Conservation (phyloP, 1,140 invertebrate genomes). For the Pantala flavescens region DNA sequence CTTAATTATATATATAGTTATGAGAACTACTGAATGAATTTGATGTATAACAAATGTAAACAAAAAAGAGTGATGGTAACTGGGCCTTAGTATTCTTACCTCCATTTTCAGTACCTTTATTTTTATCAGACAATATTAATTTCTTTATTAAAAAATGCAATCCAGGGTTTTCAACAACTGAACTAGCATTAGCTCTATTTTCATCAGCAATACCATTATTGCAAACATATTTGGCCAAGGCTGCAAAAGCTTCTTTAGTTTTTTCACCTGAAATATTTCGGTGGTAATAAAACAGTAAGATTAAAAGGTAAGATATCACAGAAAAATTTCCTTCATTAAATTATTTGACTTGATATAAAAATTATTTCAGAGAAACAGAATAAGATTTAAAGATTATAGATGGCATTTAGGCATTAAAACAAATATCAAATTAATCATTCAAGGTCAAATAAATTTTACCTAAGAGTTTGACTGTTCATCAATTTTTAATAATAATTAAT, state of each 20-base stretch:
- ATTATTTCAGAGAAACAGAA: too few species aligned
- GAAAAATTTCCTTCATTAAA: background rate
- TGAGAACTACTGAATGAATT: too few species aligned
- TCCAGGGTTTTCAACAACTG: slow-evolving; percentile 66
- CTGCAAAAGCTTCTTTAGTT: slow-evolving; percentile 33
- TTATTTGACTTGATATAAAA: too few species aligned
- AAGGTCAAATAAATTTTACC: too few species aligned
- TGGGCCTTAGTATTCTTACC: background rate
- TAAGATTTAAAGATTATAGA: too few species aligned
- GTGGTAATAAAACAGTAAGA: slow-evolving; percentile 18
- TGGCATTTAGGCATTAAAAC: too few species aligned
- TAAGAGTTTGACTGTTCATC: too few species aligned
- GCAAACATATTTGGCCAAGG: slow-evolving; percentile 37
- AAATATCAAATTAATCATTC: too few species aligned
- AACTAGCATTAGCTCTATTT: slow-evolving; percentile 33
- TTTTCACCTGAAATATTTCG: slow-evolving; percentile 27
- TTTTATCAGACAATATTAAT: slow-evolving; percentile 54
- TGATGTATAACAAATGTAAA: too few species aligned
- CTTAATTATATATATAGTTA: too few species aligned
- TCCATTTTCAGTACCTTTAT: slow-evolving; percentile 23
- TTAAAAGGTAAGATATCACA: background rate
- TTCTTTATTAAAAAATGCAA: slow-evolving; percentile 73
- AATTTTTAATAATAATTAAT: too few species aligned
- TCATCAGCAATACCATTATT: slow-evolving; percentile 34
- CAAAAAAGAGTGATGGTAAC: too few species aligned